Conservation (phyloP, 2,797 vertebrate genomes). For the Sylvilagus floridanus region DNA sequence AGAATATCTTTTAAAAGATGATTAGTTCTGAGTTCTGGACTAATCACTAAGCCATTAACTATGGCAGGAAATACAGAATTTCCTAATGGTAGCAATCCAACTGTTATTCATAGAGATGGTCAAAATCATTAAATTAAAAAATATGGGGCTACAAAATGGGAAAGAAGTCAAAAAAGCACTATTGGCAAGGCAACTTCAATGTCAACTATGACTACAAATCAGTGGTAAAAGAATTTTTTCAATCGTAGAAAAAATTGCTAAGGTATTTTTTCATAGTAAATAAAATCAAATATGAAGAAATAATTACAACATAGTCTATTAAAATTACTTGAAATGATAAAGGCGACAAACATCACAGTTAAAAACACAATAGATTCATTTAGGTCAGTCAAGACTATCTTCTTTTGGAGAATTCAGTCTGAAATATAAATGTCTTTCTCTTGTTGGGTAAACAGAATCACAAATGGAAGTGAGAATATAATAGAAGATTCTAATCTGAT, state of each 20-base stretch:
- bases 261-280: not conserved
- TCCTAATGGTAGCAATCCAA: not conserved
- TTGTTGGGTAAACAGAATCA: not conserved
- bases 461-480: not conserved
- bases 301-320: not conserved
- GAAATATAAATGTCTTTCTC: not conserved
- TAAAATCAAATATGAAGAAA: not conserved
- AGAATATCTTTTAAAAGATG: not conserved
- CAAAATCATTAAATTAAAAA: not conserved
- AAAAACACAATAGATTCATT: not conserved
- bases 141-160: not conserved
- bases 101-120: not conserved
- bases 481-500: not conserved
- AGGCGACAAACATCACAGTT: not conserved
- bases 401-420: not conserved
- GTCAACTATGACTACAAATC: not conserved
- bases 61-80: not conserved
- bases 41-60: not conserved
- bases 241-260: not conserved
- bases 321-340: not conserved
- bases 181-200: not conserved
- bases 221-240: conserved; percentile 3
- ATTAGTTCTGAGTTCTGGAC: not conserved
- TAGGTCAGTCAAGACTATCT: not conserved
- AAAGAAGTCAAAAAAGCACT: not conserved